phyloP scores from a whole-genome alignment of 1,140 invertebrate genomes.

The Hyles euphorbiae region DNA sequence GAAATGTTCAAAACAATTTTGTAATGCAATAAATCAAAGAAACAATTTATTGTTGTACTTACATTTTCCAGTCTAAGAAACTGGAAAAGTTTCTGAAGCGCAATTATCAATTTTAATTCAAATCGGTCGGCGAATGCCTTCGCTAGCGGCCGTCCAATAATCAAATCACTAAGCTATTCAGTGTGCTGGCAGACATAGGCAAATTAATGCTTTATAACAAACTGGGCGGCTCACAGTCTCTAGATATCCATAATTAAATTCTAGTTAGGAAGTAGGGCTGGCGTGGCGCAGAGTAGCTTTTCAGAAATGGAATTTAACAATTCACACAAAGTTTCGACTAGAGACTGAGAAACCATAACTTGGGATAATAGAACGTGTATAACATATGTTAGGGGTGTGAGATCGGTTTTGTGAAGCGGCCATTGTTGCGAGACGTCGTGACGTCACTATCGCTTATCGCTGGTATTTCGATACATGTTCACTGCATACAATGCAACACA shows the following conservation, averaged over 20 bases:
- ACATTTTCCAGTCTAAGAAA: background rate
- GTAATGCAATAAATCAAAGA: slow-evolving; percentile 2
- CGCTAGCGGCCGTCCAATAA: slow-evolving; percentile 4
- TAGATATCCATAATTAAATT: slow-evolving; percentile 66
- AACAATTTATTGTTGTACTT: background rate
- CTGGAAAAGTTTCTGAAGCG: background rate
- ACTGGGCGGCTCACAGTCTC: slow-evolving; percentile 31
- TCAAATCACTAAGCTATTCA: background rate
- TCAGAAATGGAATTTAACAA: slow-evolving; percentile 68
- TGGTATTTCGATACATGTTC: too few relatives aligned
- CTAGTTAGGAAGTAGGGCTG: slow-evolving; percentile 57
- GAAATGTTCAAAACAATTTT: slow-evolving; percentile 5
- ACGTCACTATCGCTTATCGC: too few relatives aligned
- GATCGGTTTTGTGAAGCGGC: slow-evolving; percentile 7
- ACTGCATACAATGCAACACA: too few relatives aligned
- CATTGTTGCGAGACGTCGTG: too few relatives aligned
- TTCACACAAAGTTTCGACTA: slow-evolving; percentile 58
- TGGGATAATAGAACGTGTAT: slow-evolving; percentile 43
- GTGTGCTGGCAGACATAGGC: slow-evolving; percentile 4
- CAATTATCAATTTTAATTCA: background rate
- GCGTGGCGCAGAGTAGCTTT: slow-evolving; percentile 50
- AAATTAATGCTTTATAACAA: slow-evolving; percentile 25
- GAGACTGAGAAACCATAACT: slow-evolving; percentile 49
- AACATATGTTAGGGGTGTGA: slow-evolving; percentile 15
- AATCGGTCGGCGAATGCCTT: background rate